Evolutionary conservation across 2,888 invertebrate species (phyloP).

Genomic region (Argyresthia goedartella): DNA sequence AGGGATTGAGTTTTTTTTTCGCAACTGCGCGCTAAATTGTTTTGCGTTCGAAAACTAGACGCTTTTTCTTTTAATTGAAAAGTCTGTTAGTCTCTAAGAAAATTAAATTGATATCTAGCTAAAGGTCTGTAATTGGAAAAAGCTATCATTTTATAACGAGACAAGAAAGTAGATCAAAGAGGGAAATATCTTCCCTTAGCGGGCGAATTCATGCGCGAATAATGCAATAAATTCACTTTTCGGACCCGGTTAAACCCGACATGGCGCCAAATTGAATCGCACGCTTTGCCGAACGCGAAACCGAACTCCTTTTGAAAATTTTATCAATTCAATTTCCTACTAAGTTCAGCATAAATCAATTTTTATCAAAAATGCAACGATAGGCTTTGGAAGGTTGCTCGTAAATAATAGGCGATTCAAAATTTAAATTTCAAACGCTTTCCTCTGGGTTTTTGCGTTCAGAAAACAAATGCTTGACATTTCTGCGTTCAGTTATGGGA

Average conservation of each 20-base stretch:
- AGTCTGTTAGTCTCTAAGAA: neutral
- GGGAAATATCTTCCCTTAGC: slow-evolving; percentile 21
- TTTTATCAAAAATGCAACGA: slow-evolving; percentile 6
- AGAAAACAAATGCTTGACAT: slow-evolving; percentile 33
- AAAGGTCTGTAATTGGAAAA: slow-evolving; percentile 7
- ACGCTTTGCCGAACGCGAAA: slow-evolving; percentile 30
- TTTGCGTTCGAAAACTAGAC: neutral
- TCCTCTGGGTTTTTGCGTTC: slow-evolving; percentile 5
- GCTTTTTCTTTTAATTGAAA: neutral
- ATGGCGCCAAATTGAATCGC: slow-evolving; percentile 54
- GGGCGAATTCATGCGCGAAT: slow-evolving; percentile 35
- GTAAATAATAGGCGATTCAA: neutral
- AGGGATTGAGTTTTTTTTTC: slow-evolving; percentile 30
- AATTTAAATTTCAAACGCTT: neutral
- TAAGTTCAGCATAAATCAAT: slow-evolving; percentile 33
- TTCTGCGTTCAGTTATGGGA: slow-evolving; percentile 42
- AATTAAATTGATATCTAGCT: no score
- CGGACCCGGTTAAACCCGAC: slow-evolving; percentile 27
- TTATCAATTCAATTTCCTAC: slow-evolving; percentile 39
- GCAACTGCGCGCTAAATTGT: slow-evolving; percentile 5
- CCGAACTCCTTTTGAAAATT: slow-evolving; percentile 34
- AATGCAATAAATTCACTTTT: slow-evolving; percentile 51
- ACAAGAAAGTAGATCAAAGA: slow-evolving; percentile 49
- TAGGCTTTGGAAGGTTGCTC: neutral
- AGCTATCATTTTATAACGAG: slow-evolving; percentile 12